Percentiles rank a stretch among this genome's conserved stretches.
Evolutionary conservation across 1,140 invertebrate species (phyloP).

Genomic region (Drosophila santomea): DNA sequence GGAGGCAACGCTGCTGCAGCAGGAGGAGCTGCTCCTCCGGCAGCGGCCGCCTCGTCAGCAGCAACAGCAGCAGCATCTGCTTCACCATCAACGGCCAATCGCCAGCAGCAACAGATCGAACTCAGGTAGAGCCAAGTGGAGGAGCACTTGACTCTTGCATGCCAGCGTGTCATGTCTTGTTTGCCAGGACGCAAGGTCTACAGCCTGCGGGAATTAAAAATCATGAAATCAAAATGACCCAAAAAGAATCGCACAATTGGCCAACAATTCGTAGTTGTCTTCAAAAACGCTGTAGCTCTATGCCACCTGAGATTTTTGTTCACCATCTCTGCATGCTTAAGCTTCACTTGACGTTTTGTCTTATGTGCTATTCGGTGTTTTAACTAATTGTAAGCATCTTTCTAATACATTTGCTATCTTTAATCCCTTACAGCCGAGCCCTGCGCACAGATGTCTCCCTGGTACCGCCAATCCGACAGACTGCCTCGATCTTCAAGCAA

Average conservation of each 20-base stretch:
- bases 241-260: slow-evolving; percentile 22
- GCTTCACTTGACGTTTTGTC: slow-evolving; percentile 7
- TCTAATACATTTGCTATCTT: neutral
- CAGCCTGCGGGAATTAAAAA: slow-evolving; percentile 32
- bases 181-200: slow-evolving; percentile 38
- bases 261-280: neutral
- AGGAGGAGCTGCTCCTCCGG: slow-evolving; percentile 42
- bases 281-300: slow-evolving; percentile 38
- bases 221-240: slow-evolving; percentile 8
- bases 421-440: slow-evolving; percentile 87
- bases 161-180: slow-evolving; percentile 59
- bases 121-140: slow-evolving; percentile 82
- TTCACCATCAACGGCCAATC: slow-evolving; percentile 28
- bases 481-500: slow-evolving; percentile 99
- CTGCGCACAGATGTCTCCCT: slow-evolving; percentile 95
- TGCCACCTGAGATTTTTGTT: slow-evolving; percentile 32
- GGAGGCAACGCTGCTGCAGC: slow-evolving; percentile 12
- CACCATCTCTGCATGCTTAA: slow-evolving; percentile 36
- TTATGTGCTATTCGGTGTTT: slow-evolving; percentile 41
- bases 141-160: slow-evolving; percentile 64
- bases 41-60: slow-evolving; percentile 4
- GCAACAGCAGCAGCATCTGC: slow-evolving; percentile 20
- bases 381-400: neutral
- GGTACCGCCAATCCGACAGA: slow-evolving; percentile 97
- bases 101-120: slow-evolving; percentile 77